Base-by-base conservation (phyloP, 2,113 vertebrate genomes). In the Polypterus bichir region DNA sequence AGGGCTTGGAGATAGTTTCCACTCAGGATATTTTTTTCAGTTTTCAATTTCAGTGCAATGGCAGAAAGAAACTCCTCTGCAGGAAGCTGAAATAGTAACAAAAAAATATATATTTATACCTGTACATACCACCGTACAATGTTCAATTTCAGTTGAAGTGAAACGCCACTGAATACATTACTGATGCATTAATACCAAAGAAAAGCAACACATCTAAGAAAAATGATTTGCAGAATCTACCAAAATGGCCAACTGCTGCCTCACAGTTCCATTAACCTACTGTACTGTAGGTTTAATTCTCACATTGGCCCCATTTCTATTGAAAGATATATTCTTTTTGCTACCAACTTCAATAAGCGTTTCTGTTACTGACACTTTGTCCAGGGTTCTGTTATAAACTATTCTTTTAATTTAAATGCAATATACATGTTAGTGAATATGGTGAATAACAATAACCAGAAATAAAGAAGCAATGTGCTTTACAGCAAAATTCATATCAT, bases 41-140 rank as follows among this genome's bases (percentile, higher is more conserved):
- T 51, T 68, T 89, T 94, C 46, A 98, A 73, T 62, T 91, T 92
- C 54, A 64, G 70, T 68, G 89, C 78, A 72, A 98, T 86, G 65
- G 74, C 80, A 47, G 56, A 61, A 49, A 91, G 78, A 70, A 94
- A 68, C 46, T 83, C 75, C 59, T 91, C 88, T 49, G 83, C 83
- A 64, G 86, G 70, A 44, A 79, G 68, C 86, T 92, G 0, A 46
- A 65, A 10, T 9, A 27, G 4, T 49, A 49, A 27, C n/a, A 5
- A 57, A 56, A 10, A 51, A 1, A 6, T 44, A 48, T 5, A 48
- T 27, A 60, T 44, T 10, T 4, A 47, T 11, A 47, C 6, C 46
- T 11, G 48, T 52, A 52, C 51, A 6, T 27, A 27, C 27, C 27
- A 27, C 27, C 27, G 27, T 27, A 27, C 27, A 27, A 27, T 27